A percentile compares a stretch with the other conserved stretches of the same genome.
phyloP scores from a whole-genome alignment of 2,113 vertebrate genomes.

The Cygnus atratus region DNA sequence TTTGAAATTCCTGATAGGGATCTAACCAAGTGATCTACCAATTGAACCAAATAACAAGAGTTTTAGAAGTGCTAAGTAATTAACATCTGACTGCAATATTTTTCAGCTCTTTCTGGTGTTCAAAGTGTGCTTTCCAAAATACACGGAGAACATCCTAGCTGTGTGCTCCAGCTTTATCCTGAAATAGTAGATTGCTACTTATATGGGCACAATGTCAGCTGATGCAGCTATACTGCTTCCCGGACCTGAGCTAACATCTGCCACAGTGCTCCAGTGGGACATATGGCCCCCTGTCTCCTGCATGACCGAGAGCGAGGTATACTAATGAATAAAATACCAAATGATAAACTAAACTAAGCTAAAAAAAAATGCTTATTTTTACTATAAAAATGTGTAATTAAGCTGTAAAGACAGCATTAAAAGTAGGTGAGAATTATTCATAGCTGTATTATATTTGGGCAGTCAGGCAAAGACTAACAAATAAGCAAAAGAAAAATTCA shows the following conservation, averaged over 20 bases:
- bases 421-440: neutral
- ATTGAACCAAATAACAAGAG: neutral
- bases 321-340: neutral
- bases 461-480: neutral
- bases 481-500: neutral
- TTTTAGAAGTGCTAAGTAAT: neutral
- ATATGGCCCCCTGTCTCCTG: rapidly evolving
- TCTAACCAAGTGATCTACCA: neutral
- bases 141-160: neutral
- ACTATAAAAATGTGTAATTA: neutral
- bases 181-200: neutral
- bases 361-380: neutral
- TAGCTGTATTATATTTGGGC: neutral
- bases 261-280: neutral
- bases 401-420: neutral
- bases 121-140: neutral
- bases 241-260: neutral
- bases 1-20: neutral
- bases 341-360: neutral
- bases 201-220: neutral
- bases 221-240: neutral
- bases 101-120: neutral
- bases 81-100: neutral
- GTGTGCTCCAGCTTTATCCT: neutral
- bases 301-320: neutral